A percentile compares a stretch with the other conserved stretches of the same genome.
Conservation (phyloP, 2,797 vertebrate genomes). For the Cryptoblepharus egeriae region DNA sequence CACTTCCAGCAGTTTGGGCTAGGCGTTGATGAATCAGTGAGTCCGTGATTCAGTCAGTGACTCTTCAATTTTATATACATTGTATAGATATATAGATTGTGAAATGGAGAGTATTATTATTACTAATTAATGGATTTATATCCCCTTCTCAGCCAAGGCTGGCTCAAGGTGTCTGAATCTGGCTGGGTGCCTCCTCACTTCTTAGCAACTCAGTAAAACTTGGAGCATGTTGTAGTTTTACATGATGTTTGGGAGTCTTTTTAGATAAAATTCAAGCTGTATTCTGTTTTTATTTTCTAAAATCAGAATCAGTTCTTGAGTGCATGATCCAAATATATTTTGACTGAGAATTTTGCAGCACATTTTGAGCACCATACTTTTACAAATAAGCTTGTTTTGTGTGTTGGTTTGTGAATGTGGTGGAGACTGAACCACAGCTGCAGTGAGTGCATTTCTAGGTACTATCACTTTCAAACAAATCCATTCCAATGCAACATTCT, state of each 20-base stretch:
- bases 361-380: not conserved
- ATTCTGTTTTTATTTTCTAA: not conserved
- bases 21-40: too few species aligned
- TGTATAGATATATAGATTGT: too few species aligned
- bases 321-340: not conserved
- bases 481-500: too few species aligned
- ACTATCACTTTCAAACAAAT: not conserved
- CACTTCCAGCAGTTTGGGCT: too few species aligned
- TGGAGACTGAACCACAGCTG: not conserved
- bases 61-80: too few species aligned
- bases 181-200: not conserved
- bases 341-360: not conserved
- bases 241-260: not conserved
- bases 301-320: not conserved
- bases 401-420: not conserved
- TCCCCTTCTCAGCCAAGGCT: too few species aligned
- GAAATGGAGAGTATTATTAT: too few species aligned
- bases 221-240: not conserved
- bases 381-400: not conserved
- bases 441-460: not conserved
- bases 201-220: not conserved
- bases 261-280: constrained; percentile 11
- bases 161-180: not conserved
- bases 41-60: too few species aligned
- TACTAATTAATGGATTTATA: too few species aligned